Evolutionary conservation across 2,888 invertebrate genomes (phyloP).

Genomic region (Trimorus sp.): DNA sequence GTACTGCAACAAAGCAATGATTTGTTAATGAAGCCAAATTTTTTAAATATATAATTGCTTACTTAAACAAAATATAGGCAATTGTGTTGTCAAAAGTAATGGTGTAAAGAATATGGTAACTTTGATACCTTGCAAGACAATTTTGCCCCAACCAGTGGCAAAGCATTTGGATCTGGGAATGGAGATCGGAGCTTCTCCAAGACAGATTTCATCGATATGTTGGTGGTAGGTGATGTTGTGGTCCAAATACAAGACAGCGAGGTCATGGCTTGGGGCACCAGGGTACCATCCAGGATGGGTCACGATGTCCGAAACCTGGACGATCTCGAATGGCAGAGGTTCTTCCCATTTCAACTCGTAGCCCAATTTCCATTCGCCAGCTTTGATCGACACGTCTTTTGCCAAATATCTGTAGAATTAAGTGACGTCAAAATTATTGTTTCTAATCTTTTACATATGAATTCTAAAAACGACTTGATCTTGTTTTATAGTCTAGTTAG

Average conservation of each 20-base stretch:
- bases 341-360: conserved; percentile 86
- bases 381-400: conserved; percentile 88
- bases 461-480: too few species aligned
- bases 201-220: conserved; percentile 89
- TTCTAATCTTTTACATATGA: background rate
- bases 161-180: conserved; percentile 85
- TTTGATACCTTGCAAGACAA: conserved; percentile 89
- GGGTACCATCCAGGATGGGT: conserved; percentile 87
- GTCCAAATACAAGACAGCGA: conserved; percentile 87
- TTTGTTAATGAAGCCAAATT: background rate
- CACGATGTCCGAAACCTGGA: conserved; percentile 87
- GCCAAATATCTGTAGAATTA: conserved; percentile 75
- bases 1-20: conserved; percentile 83
- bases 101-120: too few species aligned
- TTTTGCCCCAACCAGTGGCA: conserved; percentile 92
- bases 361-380: conserved; percentile 92
- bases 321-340: conserved; percentile 90
- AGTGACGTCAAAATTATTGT: background rate
- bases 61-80: too few species aligned
- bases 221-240: conserved; percentile 84
- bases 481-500: too few species aligned
- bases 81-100: too few species aligned
- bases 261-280: conserved; percentile 85
- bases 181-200: conserved; percentile 83
- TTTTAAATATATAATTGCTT: too few species aligned